phyloP scores from a whole-genome alignment of 2,888 invertebrate species.

The Mythimna pallens region DNA sequence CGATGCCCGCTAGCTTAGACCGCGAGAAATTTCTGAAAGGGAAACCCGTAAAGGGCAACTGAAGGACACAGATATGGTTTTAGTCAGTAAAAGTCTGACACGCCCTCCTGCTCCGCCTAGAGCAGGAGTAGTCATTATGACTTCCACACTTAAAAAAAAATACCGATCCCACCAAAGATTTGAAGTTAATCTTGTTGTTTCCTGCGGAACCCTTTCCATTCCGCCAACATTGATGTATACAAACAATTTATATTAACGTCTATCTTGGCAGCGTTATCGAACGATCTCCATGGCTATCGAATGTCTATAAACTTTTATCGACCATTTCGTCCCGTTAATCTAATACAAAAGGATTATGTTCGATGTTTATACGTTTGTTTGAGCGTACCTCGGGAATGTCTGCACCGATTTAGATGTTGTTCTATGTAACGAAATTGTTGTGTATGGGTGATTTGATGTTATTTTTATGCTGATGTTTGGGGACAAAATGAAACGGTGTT shows the following conservation, averaged over 20 bases:
- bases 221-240: constrained; percentile 10
- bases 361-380: constrained; percentile 6
- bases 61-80: too few species aligned
- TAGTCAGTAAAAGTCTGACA: too few species aligned
- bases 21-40: too few species aligned
- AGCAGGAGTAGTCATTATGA: too few species aligned
- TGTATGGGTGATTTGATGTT: not conserved
- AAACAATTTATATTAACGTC: constrained; percentile 41
- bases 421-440: constrained; percentile 20
- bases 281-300: constrained; percentile 52
- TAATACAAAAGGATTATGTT: constrained; percentile 34
- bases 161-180: too few species aligned
- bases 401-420: constrained; percentile 45
- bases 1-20: too few species aligned
- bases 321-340: constrained; percentile 38
- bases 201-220: constrained; percentile 22
- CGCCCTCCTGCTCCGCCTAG: too few species aligned
- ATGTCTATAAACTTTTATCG: constrained; percentile 54
- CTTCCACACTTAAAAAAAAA: too few species aligned
- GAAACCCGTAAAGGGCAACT: too few species aligned
- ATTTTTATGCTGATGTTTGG: constrained; percentile 4
- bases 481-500: not conserved
- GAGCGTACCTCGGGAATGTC: constrained; percentile 34
- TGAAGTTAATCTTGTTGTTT: too few species aligned
- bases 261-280: constrained; percentile 26